phyloP scores from a whole-genome alignment of 1,140 invertebrate genomes.

The Prorops nasuta region DNA sequence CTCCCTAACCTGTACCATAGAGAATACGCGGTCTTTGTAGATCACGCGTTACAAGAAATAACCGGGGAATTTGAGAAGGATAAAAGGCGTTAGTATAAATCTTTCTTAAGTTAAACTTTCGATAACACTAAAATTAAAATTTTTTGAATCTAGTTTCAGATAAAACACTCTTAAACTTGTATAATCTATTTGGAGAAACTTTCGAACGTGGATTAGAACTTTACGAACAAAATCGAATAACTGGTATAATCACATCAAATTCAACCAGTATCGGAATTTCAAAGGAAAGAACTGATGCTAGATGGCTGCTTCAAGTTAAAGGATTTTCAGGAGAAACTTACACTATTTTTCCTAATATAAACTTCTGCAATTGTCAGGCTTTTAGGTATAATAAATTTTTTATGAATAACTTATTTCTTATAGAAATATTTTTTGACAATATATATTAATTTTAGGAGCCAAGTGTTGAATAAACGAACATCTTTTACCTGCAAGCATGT shows the following conservation, averaged over 20 bases:
- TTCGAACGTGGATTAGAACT: slow-evolving; percentile 62
- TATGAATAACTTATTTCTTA: background rate
- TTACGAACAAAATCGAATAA: slow-evolving; percentile 58
- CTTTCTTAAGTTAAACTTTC: background rate
- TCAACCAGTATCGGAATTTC: slow-evolving; percentile 35
- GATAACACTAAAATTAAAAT: slow-evolving; percentile 2
- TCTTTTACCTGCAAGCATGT: slow-evolving; percentile 67
- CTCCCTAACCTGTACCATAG: slow-evolving; percentile 9
- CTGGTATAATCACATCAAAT: slow-evolving; percentile 42
- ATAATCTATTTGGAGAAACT: slow-evolving; percentile 58
- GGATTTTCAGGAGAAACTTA: slow-evolving; percentile 60
- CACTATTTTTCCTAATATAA: slow-evolving; percentile 61
- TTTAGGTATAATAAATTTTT: slow-evolving; percentile 44
- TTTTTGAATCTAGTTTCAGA: slow-evolving; percentile 48
- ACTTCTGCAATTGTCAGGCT: slow-evolving; percentile 63
- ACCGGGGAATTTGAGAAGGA: slow-evolving; percentile 31
- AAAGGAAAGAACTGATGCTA: slow-evolving; percentile 26
- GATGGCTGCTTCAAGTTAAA: slow-evolving; percentile 59
- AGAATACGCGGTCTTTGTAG: slow-evolving; percentile 13
- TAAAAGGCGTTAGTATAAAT: slow-evolving; percentile 30
- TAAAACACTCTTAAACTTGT: slow-evolving; percentile 56
- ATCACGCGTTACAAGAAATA: slow-evolving; percentile 28
- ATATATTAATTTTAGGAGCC: slow-evolving; percentile 49
- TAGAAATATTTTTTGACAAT: background rate
- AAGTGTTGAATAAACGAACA: slow-evolving; percentile 57